Evolutionary conservation across 2,888 invertebrate species (phyloP).

Genomic region (Ectemnius cavifrons): DNA sequence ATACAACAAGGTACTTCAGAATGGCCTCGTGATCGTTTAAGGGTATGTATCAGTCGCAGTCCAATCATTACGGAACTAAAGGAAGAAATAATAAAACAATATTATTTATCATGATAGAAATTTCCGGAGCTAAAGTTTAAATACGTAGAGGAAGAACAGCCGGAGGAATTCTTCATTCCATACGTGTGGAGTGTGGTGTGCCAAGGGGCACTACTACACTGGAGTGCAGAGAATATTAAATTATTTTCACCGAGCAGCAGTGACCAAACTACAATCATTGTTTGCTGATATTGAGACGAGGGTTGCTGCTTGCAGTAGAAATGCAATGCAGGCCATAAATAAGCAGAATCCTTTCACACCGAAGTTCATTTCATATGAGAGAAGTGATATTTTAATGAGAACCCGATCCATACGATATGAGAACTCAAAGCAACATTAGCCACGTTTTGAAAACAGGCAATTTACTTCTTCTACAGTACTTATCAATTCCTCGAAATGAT

Average conservation of each 20-base stretch:
- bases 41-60: conserved; percentile 80
- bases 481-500: not conserved
- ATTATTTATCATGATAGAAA: conserved; percentile 83
- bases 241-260: conserved; percentile 71
- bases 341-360: not conserved
- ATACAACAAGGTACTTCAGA: conserved; percentile 95
- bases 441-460: not conserved
- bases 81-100: not conserved
- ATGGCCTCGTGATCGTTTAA: conserved; percentile 95
- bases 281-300: conserved; percentile 72
- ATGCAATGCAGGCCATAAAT: conserved; percentile 8
- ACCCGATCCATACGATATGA: conserved; percentile 21
- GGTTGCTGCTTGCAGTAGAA: conserved; percentile 51
- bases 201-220: conserved; percentile 75
- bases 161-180: conserved; percentile 99
- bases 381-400: conserved; percentile 32
- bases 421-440: not conserved
- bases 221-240: conserved; percentile 76
- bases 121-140: conserved; percentile 99
- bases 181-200: conserved; percentile 97
- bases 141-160: conserved; percentile 99
- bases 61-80: not conserved
- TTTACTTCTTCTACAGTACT: conserved; percentile 1
- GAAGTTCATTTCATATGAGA: conserved; percentile 23
- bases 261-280: conserved; percentile 74